Base-by-base conservation (phyloP, 1,140 invertebrate species). In the Lordiphosa clarofinis region DNA sequence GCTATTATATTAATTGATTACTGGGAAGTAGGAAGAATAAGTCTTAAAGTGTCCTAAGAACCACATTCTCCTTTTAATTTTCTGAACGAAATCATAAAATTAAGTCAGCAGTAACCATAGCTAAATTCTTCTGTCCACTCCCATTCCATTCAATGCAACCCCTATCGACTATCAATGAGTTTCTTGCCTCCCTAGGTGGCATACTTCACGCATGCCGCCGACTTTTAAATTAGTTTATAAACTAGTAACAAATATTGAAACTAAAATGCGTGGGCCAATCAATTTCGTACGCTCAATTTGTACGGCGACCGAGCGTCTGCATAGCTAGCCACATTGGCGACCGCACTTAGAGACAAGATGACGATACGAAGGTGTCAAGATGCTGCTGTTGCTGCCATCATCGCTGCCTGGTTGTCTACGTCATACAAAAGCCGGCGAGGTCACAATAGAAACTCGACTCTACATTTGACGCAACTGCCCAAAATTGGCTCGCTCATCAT, bases 401-500 rank as follows among this genome's bases (percentile, higher is more conserved):
- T 11, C 13, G 67, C 53, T 64, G 68, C 60, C 68, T 42, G 38
- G 35, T 54, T 59, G 66, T 56, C 62, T 55, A 47, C 13, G 12
- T 19, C 44, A 55, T n/a, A 78, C 63, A 82, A 82, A 55, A 58
- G 64, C 33, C 43, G 56, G 15, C 38, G 10, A 43, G 52, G 24
- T 47, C 40, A 73, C 49, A 84, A 84, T 59, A 56, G 57, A 53
- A 58, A 38, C 39, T 62, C 68, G 61, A 66, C 52, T 52, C 69
- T 33, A 13, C 69, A 46, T 67, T 84, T 73, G 73, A 84, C 73
- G 78, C 79, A 84, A 84, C 78, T 70, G 60, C 68, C 59, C 73
- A 57, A 76, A 81, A 84, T 84, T 84, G 78, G 69, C 78, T 84
- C 69, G 64, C 78, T 67, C 71, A 82, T 84, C 78, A 84, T 84